phyloP scores from a whole-genome alignment of 2,888 invertebrate species.

The Dichetophora obliterata region DNA sequence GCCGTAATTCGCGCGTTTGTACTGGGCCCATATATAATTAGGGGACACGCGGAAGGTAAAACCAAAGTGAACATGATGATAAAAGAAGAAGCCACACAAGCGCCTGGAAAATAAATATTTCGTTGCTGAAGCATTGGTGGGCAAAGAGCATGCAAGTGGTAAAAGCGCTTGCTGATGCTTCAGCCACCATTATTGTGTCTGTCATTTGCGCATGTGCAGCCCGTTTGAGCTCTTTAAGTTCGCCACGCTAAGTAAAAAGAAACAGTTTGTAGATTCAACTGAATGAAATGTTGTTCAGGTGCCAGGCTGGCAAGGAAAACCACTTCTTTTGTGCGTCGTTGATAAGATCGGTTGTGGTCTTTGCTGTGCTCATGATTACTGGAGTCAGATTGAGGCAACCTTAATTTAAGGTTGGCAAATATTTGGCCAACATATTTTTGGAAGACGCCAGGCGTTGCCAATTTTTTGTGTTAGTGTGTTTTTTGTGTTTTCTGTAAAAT shows the following conservation, averaged over 20 bases:
- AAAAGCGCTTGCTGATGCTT: no score
- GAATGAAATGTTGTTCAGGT: constrained; percentile 22
- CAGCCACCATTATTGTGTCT: background rate
- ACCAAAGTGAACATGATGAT: constrained; percentile 7
- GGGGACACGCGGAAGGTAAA: constrained; percentile 11
- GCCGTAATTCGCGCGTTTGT: background rate
- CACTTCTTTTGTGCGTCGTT: background rate
- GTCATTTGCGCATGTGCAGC: background rate
- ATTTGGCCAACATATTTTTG: constrained; percentile 17
- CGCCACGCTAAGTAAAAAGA: no score
- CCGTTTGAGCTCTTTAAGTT: background rate
- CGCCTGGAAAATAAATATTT: background rate
- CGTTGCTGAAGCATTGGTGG: background rate
- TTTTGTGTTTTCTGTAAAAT: background rate
- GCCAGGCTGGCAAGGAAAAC: background rate
- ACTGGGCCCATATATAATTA: background rate
- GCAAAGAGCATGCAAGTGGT: no score
- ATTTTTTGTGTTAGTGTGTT: background rate
- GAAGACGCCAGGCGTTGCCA: constrained; percentile 28
- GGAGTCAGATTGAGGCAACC: background rate
- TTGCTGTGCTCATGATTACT: background rate
- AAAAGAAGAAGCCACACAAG: constrained; percentile 27
- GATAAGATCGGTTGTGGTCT: constrained; percentile 13
- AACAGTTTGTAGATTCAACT: background rate
- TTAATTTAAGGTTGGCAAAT: constrained; percentile 11